phyloP scores from a whole-genome alignment of 2,888 invertebrate species.

The Cosmorhoe ocellata region DNA sequence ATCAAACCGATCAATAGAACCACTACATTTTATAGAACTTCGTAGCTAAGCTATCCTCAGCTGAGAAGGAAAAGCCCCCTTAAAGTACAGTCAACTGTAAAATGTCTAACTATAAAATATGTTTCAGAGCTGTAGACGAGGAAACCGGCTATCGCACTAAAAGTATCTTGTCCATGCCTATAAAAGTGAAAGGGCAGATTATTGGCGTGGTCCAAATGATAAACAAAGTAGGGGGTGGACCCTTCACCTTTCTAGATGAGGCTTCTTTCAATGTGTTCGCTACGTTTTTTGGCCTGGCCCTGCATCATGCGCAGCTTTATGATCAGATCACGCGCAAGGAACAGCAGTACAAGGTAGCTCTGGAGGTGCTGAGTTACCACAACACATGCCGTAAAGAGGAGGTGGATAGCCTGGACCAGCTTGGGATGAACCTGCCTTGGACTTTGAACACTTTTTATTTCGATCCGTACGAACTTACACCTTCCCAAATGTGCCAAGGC shows the following conservation, averaged over 20 bases:
- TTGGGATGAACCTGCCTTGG: conserved; percentile 38
- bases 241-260: conserved; percentile 87
- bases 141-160: conserved; percentile 86
- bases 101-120: background rate
- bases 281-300: conserved; percentile 91
- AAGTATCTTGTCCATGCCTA: conserved; percentile 93
- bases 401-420: conserved; percentile 60
- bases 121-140: conserved; percentile 83
- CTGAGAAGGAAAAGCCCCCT: too few relatives aligned
- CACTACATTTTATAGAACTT: too few relatives aligned
- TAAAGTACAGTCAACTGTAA: too few relatives aligned
- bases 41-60: too few relatives aligned
- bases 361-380: conserved; percentile 93
- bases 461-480: conserved; percentile 87
- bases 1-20: too few relatives aligned
- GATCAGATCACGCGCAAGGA: conserved; percentile 91
- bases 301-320: conserved; percentile 92
- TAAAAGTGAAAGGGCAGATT: conserved; percentile 88
- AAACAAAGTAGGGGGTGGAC: conserved; percentile 81
- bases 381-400: conserved; percentile 90
- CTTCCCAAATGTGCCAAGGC: conserved; percentile 87
- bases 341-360: conserved; percentile 90
- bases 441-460: conserved; percentile 85
- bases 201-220: conserved; percentile 96
- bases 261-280: conserved; percentile 92